Conservation (phyloP, 2,888 invertebrate species). For the Ophion obscuratus region DNA sequence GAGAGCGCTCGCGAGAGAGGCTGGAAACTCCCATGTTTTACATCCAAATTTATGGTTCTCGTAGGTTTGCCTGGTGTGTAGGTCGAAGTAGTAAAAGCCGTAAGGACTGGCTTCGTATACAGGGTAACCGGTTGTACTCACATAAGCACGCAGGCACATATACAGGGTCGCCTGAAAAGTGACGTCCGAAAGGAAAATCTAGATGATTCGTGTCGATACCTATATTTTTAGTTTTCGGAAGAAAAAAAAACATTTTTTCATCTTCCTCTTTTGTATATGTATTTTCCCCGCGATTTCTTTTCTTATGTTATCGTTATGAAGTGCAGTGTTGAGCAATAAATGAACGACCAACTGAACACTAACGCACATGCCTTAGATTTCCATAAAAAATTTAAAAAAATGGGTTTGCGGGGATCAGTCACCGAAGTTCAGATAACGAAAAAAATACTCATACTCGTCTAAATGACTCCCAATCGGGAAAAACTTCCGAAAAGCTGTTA, state of each 20-base stretch:
- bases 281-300: background rate
- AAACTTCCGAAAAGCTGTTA: no score
- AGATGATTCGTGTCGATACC: background rate
- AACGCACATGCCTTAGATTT: no score
- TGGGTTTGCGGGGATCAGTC: no score
- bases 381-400: no score
- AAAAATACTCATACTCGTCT: no score
- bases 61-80: conserved; percentile 26
- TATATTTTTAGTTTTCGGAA: background rate
- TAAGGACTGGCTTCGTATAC: conserved; percentile 14
- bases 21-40: conserved; percentile 44
- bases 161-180: no score
- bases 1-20: conserved; percentile 19
- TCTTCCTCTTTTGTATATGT: no score
- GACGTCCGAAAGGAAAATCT: no score
- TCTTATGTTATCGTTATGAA: background rate
- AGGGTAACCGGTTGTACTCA: background rate
- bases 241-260: background rate
- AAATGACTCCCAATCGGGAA: no score
- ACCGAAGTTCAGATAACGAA: no score
- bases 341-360: no score
- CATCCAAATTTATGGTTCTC: conserved; percentile 49
- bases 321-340: no score
- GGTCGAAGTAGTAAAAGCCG: conserved; percentile 57
- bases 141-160: background rate